Base-by-base conservation (phyloP, 2,888 invertebrate species). In the Platycheirus albimanus region DNA sequence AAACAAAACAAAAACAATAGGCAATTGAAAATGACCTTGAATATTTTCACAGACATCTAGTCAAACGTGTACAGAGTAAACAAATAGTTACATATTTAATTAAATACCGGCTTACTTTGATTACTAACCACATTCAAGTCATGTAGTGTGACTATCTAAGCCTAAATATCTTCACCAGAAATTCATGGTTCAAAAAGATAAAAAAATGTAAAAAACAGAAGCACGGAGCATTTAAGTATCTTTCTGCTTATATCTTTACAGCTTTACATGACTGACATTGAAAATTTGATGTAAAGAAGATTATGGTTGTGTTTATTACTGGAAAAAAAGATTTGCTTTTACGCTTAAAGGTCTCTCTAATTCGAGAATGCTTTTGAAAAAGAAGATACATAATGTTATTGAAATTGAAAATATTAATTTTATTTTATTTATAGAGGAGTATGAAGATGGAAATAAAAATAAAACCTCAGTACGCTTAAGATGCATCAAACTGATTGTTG, bases 21-120 rank as follows among this genome's bases (percentile, higher is more conserved):
- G 20, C 47, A 47, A 2, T n/a, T 0, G 3, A 47, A 20, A 38
- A 3, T 41, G 6, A 58, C 41, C 41, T 28, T 58, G 58, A 58
- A 19, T 24, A 24, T 56, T 11, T 58, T 41, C 20, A 8, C 24
- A 13, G 24, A 13, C 41, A 1, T 41, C 13, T 19, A 36, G 6
- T 1, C n/a, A 54, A 54, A n/a, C 8, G 20, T 13, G 5, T 56
- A 24, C 13, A 58, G 15, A 56, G 20, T 38, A 38, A 54, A 38
- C 54, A 15, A 56, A 24, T 33, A 41, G 24, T 41, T 8, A 36
- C 8, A 36, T 11, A 20, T 15, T 58, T 41, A 41, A 58, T 58
- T 58, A 41, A 28, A 58, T 2, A 15, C 58, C 41, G 41, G 58
- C 41, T 28, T 15, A 24, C n/a, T n/a, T n/a, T n/a, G n/a, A n/a